Base-by-base conservation (phyloP, 2,113 vertebrate species). In the Bubo blakistoni region DNA sequence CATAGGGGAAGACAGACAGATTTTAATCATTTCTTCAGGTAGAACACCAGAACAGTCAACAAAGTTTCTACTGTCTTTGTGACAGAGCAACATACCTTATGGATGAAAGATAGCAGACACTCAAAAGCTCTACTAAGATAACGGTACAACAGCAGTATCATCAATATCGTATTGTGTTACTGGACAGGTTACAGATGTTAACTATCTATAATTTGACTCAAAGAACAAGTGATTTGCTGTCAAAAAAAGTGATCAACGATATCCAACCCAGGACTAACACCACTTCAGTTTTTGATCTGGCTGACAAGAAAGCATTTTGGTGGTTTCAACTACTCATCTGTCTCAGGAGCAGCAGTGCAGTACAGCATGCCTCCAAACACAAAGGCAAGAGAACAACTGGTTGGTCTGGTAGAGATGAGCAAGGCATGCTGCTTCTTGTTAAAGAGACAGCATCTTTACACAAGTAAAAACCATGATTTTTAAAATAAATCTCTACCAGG, bases 141-240 rank as follows among this genome's bases (percentile, higher is more conserved):
- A n/a, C 1, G 46, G 15, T 21, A 40, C 6, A 57, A 62, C 47
- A 86, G 54, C 63, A 81, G 29, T 21, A 63, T 16, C 38, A 63
- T 8, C 19, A n/a, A 42, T n/a, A 65, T 16, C 4, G 1, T 15
- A 22, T 1, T 61, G 49, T 2, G 1, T 69, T 70, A 55, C 26
- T 32, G 29, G 49, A 61, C 9, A 29, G 36, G 34, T 3, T 55
- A 49, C 58, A 84, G 44, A 42, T 34, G 24, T 6, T 46, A 46
- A 46, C 44, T 46, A 46, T 16, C 44, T 46, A 46, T 17, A 46
- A 16, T 46, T 46, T 46, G 44, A 46, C 44, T 46, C 15, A 7
- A 46, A 46, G 17, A 46, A 70, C 25, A 59, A 69, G 40, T 26
- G 25, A 86, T 65, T n/a, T 65, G 40, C n/a, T 80, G 32, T 46